phyloP scores from a whole-genome alignment of 92 coral and sea anemone species.

The Parazoanthus darwini region DNA sequence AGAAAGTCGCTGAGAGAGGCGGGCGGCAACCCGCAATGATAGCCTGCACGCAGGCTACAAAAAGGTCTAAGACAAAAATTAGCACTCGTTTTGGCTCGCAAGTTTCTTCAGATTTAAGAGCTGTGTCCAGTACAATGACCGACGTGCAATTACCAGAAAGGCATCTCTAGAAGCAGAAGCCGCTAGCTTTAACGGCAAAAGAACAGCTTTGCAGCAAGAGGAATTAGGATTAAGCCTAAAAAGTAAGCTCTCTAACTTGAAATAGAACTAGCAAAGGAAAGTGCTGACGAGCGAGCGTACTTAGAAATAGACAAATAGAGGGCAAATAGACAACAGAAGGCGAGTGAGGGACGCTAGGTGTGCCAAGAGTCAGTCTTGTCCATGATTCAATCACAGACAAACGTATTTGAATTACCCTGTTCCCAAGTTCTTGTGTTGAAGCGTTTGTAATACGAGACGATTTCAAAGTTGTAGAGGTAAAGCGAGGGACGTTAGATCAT shows the following conservation, averaged over 20 bases:
- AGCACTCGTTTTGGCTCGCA: neutral
- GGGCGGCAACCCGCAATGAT: too few relatives aligned
- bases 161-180: neutral
- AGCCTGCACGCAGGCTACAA: too few relatives aligned
- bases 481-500: too few relatives aligned
- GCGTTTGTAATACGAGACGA: neutral
- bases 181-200: neutral
- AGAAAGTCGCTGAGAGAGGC: too few relatives aligned
- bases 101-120: neutral
- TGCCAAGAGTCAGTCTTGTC: too few relatives aligned
- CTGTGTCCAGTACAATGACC: conserved; percentile 37
- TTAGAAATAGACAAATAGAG: neutral
- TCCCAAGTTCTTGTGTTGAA: too few relatives aligned
- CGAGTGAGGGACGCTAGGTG: too few relatives aligned
- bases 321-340: too few relatives aligned
- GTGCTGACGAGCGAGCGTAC: conserved; percentile 13
- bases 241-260: neutral
- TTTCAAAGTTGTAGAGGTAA: too few relatives aligned
- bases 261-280: conserved; percentile 14
- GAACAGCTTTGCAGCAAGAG: neutral
- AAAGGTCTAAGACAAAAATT: neutral
- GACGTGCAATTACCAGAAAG: conserved; percentile 27
- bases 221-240: conserved; percentile 17
- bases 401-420: too few relatives aligned
- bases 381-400: too few relatives aligned